phyloP scores from a whole-genome alignment of 2,888 invertebrate genomes.

The Perdita meconis region DNA sequence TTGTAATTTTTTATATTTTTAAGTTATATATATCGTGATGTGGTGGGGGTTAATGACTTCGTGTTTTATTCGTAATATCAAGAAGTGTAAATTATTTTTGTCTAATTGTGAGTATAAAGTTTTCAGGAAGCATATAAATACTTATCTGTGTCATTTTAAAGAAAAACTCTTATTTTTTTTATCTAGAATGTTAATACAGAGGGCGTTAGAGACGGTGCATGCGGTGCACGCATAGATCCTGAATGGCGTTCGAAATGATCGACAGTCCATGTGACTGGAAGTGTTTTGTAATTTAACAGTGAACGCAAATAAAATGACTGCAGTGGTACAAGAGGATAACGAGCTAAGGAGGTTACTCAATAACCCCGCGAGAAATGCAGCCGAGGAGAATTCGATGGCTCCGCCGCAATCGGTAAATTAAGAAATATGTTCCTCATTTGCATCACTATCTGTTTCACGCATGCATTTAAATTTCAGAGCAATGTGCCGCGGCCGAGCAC shows the following conservation, averaged over 20 bases:
- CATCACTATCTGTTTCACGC: slow-evolving; percentile 10
- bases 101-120: too few species aligned
- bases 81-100: too few species aligned
- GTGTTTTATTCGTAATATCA: too few species aligned
- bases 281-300: slow-evolving; percentile 24
- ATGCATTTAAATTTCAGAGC: slow-evolving; percentile 69
- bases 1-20: too few species aligned
- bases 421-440: slow-evolving; percentile 44
- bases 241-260: slow-evolving; percentile 41
- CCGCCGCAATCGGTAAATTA: slow-evolving; percentile 78
- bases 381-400: slow-evolving; percentile 79
- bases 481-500: slow-evolving; percentile 79
- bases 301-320: slow-evolving; percentile 45
- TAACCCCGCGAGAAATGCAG: slow-evolving; percentile 77
- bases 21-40: too few species aligned
- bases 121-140: too few species aligned
- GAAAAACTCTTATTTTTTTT: too few species aligned
- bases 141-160: too few species aligned
- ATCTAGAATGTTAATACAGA: too few species aligned
- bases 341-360: slow-evolving; percentile 77
- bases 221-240: not conserved
- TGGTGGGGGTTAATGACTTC: too few species aligned
- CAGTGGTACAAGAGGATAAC: slow-evolving; percentile 69
- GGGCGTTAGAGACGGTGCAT: slow-evolving; percentile 10
- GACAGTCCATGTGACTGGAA: slow-evolving; percentile 20